These are phyloP conservation scores for Salminus brasiliensis DNA, from an alignment of 2,113 vertebrate genomes.

Conservation along the genomic window DNA sequence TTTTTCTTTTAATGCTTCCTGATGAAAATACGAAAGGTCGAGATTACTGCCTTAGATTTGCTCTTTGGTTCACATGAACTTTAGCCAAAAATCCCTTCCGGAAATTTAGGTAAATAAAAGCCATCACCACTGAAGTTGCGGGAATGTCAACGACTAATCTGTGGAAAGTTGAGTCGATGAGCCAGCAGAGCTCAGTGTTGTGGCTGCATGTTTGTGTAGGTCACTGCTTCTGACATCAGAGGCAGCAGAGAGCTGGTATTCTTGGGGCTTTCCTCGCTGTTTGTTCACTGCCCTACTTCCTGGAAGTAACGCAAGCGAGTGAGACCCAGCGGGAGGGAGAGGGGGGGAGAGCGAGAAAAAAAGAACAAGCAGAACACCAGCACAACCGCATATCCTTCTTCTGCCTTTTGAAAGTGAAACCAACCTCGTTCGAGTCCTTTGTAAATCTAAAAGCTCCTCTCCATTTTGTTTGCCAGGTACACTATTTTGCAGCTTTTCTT, in stretches of 20 bases:
- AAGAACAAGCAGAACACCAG: conserved; percentile 1
- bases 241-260: conserved; percentile 70
- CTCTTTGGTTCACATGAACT: background rate
- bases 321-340: conserved; percentile 32
- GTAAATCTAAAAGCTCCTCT: conserved; percentile 23
- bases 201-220: conserved; percentile 4
- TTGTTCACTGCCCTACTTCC: conserved; percentile 69
- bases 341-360: conserved; percentile 20
- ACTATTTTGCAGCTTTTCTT: background rate
- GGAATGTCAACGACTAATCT: background rate
- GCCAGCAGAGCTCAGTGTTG: background rate
- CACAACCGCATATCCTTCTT: conserved; percentile 18
- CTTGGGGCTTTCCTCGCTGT: conserved; percentile 78
- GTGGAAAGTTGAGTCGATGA: conserved; percentile 11
- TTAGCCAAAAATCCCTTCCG: conserved; percentile 37
- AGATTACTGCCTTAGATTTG: conserved; percentile 6
- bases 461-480: conserved; percentile 43
- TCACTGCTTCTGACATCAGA: conserved; percentile 44
- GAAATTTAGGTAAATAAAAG: conserved; percentile 29
- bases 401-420: conserved; percentile 46
- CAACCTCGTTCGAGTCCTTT: background rate
- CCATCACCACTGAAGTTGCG: background rate
- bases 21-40: background rate
- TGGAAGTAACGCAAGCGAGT: conserved; percentile 73
- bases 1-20: background rate